Percentiles rank a stretch among this genome's conserved stretches.
Evolutionary conservation across 2,888 invertebrate genomes (phyloP).

Genomic region (Trilocha varians): DNA sequence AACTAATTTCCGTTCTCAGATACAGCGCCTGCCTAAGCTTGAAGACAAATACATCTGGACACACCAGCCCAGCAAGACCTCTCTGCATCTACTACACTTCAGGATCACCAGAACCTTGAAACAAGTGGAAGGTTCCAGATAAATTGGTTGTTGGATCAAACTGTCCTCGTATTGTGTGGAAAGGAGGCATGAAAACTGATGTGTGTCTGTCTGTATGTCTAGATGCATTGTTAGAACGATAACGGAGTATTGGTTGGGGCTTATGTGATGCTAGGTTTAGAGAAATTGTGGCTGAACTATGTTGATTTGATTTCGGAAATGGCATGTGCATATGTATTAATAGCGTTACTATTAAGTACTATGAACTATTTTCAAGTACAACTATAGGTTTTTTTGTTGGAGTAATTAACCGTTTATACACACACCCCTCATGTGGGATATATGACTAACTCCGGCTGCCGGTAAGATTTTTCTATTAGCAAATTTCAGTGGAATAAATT

Average conservation of each 20-base stretch:
- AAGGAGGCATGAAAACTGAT: constrained; percentile 8
- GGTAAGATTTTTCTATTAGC: too few relatives aligned
- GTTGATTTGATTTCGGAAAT: too few relatives aligned
- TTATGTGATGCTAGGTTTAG: too few relatives aligned
- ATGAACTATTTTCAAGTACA: too few relatives aligned
- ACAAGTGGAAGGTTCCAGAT: constrained; percentile 21
- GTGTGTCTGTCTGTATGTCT: constrained; percentile 1
- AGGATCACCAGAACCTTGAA: constrained; percentile 15
- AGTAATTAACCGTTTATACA: too few relatives aligned
- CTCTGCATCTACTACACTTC: constrained; percentile 11
- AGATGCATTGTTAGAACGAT: not conserved
- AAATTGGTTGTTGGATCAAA: constrained; percentile 17
- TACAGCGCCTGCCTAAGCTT: constrained; percentile 52
- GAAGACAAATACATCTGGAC: constrained; percentile 58
- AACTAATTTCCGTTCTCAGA: constrained; percentile 73
- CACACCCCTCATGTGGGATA: too few relatives aligned
- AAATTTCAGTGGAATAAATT: too few relatives aligned
- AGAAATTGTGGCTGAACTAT: too few relatives aligned
- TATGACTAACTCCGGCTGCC: too few relatives aligned
- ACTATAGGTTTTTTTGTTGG: too few relatives aligned
- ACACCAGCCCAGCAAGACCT: constrained; percentile 32
- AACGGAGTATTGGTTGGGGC: not conserved
- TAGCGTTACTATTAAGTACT: too few relatives aligned
- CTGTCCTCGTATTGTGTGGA: constrained; percentile 9
- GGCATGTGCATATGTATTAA: too few relatives aligned